These are phyloP conservation scores for Marisa cornuarietis DNA, from an alignment of 1,140 invertebrate species.

Conservation along the genomic window DNA sequence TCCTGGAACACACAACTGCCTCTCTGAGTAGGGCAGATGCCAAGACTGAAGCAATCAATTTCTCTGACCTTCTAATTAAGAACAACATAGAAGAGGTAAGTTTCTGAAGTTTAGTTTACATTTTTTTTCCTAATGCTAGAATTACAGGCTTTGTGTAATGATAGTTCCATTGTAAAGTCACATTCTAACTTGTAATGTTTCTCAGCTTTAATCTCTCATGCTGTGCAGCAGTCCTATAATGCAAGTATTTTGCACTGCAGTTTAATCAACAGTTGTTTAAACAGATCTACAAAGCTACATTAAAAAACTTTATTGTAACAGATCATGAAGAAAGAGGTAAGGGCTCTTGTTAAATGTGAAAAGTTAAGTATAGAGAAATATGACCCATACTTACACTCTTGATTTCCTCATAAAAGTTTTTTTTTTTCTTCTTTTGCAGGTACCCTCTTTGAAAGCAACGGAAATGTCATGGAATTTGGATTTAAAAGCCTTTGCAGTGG, in stretches of 20 bases:
- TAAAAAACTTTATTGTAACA: neutral
- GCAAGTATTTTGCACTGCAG: too few relatives aligned
- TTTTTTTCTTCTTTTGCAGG: neutral
- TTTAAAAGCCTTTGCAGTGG: conserved; percentile 71
- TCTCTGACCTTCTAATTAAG: conserved; percentile 44
- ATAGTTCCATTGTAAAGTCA: too few relatives aligned
- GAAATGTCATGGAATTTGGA: conserved; percentile 75
- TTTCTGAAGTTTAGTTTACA: neutral
- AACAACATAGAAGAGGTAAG: conserved; percentile 42
- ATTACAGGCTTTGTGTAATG: too few relatives aligned
- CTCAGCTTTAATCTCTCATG: too few relatives aligned
- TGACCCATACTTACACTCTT: neutral
- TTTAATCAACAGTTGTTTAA: too few relatives aligned
- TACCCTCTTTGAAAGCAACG: conserved; percentile 30
- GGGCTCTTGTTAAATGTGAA: neutral
- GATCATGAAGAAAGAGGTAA: neutral
- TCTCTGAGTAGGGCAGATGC: conserved; percentile 34
- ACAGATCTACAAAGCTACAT: too few relatives aligned
- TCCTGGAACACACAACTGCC: conserved; percentile 51
- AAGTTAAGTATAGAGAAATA: neutral
- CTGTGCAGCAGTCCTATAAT: too few relatives aligned
- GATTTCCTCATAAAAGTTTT: neutral
- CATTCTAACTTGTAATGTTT: too few relatives aligned
- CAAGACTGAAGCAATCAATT: conserved; percentile 37
- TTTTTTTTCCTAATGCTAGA: too few relatives aligned